Evolutionary conservation across 1,140 invertebrate genomes (phyloP), one percentile per base, ranked within the genome.

Genomic region (Drosophila ohnishii): DNA sequence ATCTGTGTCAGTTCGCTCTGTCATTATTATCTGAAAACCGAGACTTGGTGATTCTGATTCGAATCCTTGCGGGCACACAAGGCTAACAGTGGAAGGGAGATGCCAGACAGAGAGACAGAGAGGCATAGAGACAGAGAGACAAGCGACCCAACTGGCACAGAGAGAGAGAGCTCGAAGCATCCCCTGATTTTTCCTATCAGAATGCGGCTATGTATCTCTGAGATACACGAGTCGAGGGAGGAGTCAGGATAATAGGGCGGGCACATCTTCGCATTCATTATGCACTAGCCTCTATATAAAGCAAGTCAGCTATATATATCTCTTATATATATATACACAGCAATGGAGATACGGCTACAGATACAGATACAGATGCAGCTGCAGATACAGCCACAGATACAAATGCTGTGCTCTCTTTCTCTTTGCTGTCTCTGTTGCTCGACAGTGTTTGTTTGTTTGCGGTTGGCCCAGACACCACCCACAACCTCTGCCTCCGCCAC

Each of bases 211-310:
- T 86, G 82, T 85, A 87, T 85, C 83, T 86, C 57, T 67, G 83
- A 87, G 80, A 87, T 80, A 88, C 84, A 80, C 57, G 30, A 59
- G 44, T 74, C 73, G 80, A 74, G 87, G 87, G 87, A 90, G 87
- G 87, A 90, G 90, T 73, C 85, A 90, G 87, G 87, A 90, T 90
- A 90, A 90, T 88, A 90, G 87, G 87, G 87, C 87, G 87, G 73
- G 75, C 75, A 90, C 83, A 90, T 90, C 87, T 77, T 90, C 80
- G 78, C 83, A 90, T 90, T 87, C 83, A 90, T 90, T 90, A 90
- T 90, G 74, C 87, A 86, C 81, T 80, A 42, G 50, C 30, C 69
- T 47, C 66, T 59, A 64, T 50, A 69, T 51, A 78, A 42, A 28
- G 37, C 47, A 16, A 6, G 5, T 6, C 28, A 14, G n/a, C 9